These are phyloP conservation scores for Pica pica DNA, from an alignment of 2,113 vertebrate genomes.

Conservation along the genomic window DNA sequence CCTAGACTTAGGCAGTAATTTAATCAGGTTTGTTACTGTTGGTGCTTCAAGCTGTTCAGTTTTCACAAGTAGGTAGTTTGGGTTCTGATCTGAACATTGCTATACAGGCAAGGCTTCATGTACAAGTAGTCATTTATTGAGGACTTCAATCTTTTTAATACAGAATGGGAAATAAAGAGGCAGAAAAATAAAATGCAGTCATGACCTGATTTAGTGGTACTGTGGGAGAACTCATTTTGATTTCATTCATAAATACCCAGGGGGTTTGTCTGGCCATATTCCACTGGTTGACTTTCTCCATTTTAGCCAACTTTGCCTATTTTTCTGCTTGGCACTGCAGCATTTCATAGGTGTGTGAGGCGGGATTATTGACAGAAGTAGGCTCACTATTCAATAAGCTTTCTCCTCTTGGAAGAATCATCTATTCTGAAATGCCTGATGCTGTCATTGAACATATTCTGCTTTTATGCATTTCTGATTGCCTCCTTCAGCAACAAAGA, in stretches of 20 bases:
- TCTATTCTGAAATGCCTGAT: background rate
- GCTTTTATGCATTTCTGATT: background rate
- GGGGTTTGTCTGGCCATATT: background rate
- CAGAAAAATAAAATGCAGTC: background rate
- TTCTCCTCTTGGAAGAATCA: background rate
- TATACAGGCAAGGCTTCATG: constrained; percentile 17
- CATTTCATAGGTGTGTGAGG: background rate
- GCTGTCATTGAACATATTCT: background rate
- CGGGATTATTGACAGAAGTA: background rate
- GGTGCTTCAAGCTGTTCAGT: constrained; percentile 69
- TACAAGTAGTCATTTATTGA: background rate
- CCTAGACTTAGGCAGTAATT: constrained; percentile 58
- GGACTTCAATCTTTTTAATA: background rate
- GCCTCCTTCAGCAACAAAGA: background rate
- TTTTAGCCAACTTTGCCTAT: background rate
- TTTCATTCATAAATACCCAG: background rate
- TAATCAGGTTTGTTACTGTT: constrained; percentile 68
- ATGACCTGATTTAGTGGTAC: background rate
- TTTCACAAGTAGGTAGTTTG: constrained; percentile 60
- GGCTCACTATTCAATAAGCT: rapidly evolving
- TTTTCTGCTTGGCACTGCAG: background rate
- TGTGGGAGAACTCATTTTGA: background rate
- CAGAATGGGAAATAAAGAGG: background rate
- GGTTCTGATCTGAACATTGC: constrained; percentile 50
- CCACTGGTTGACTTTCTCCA: background rate